Conservation (phyloP, 1,140 invertebrate genomes). For the Drosophila truncata region DNA sequence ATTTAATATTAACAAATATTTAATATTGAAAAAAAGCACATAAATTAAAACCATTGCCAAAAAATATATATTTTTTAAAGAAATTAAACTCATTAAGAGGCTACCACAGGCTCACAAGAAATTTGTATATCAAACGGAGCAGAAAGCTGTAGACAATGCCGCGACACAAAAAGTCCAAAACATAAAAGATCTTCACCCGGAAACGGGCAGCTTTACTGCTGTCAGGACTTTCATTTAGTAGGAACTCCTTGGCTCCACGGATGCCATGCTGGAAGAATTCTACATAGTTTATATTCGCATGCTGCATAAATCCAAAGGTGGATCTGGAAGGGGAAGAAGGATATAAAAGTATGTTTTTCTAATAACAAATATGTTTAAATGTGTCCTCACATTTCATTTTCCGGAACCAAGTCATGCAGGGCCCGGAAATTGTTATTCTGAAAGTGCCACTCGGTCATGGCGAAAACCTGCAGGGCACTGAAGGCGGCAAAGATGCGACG, state of each 20-base stretch:
- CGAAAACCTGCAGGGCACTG: slow-evolving; percentile 91
- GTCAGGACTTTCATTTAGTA: slow-evolving; percentile 87
- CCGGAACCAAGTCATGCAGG: slow-evolving; percentile 87
- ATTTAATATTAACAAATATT: not conserved
- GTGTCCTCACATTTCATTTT: slow-evolving; percentile 87
- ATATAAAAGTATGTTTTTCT: slow-evolving; percentile 4
- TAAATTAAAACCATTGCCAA: slow-evolving; percentile 17
- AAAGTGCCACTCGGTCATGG: slow-evolving; percentile 93
- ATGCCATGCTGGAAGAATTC: slow-evolving; percentile 86
- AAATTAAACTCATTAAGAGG: not conserved
- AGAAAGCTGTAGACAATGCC: slow-evolving; percentile 55
- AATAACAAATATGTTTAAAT: not conserved
- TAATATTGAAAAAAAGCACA: not conserved
- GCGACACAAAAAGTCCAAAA: slow-evolving; percentile 59
- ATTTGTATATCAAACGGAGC: slow-evolving; percentile 47
- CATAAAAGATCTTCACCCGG: slow-evolving; percentile 65
- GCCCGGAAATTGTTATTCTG: slow-evolving; percentile 89
- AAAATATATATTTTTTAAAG: not conserved
- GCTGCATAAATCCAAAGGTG: slow-evolving; percentile 75
- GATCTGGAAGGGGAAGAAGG: slow-evolving; percentile 12
- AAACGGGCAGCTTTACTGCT: slow-evolving; percentile 68
- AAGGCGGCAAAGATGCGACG: slow-evolving; percentile 92
- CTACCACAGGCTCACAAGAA: slow-evolving; percentile 35
- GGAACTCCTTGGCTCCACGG: slow-evolving; percentile 87
- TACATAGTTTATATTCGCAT: slow-evolving; percentile 85